Evolutionary conservation across 2,797 vertebrate genomes (phyloP).

Genomic region (Leptatherina wallacei): DNA sequence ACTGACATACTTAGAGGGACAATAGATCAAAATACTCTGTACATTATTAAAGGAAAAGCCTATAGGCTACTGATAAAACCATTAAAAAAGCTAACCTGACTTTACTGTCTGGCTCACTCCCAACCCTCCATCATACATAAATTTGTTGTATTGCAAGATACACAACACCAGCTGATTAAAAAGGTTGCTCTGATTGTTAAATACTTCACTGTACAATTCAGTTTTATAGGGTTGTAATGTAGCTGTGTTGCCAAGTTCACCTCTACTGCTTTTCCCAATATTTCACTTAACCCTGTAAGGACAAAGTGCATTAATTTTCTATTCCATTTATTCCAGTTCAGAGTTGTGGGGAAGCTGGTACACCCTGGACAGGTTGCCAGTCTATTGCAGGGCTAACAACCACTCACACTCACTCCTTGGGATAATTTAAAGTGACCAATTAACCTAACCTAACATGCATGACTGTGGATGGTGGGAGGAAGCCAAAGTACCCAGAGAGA

Average conservation of each 20-base stretch:
- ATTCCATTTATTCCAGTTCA: no score
- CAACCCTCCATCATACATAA: background rate
- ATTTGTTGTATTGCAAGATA: background rate
- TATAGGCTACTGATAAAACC: background rate
- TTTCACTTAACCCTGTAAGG: background rate
- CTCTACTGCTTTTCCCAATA: background rate
- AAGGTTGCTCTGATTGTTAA: background rate
- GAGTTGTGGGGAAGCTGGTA: no score
- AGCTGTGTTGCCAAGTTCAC: background rate
- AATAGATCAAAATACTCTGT: background rate
- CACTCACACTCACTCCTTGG: no score
- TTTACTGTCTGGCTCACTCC: rapidly evolving
- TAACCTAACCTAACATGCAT: no score
- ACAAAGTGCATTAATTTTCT: no score
- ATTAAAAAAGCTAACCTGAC: background rate
- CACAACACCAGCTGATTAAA: background rate
- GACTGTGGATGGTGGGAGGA: no score
- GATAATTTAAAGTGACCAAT: no score
- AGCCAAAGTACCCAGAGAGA: no score
- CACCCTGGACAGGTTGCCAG: no score
- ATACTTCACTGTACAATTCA: background rate
- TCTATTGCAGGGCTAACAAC: no score
- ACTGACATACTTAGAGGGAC: background rate
- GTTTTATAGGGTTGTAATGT: background rate
- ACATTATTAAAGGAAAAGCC: background rate